Evolutionary conservation across 2,797 vertebrate species (phyloP), one percentile per base, ranked within the genome.

Genomic region (Halcyon chelicuti): DNA sequence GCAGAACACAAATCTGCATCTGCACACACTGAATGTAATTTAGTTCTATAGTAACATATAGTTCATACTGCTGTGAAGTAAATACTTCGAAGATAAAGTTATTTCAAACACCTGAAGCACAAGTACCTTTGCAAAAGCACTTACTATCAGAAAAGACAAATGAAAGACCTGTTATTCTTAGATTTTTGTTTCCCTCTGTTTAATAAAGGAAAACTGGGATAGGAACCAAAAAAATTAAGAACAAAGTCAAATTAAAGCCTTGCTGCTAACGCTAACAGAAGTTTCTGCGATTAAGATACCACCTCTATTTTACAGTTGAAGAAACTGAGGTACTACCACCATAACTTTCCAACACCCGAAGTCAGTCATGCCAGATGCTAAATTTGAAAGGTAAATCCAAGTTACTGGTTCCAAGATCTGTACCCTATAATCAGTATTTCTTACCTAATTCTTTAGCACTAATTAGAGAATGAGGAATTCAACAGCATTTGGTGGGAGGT

Each of bases 291-390:
- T 63, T n/a, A 88, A 65, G 47, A 44, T 3, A 72, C 1, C 29
- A 75, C 7, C 15, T 75, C 23, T 58, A 1, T 51, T 82, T 84
- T 31, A 76, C 9, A 74, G 55, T 49, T 17, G 14, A 52, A 88
- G 54, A 66, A 86, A 58, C 0, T 28, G 54, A 62, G 42, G 19
- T 23, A 54, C 10, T 47, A 52, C 39, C 52, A 72, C 28, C 66
- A 4, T 8, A 72, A 78, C 17, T 23, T 82, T 44, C 42, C 63
- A 82, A 12, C 39, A 62, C 35, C 42, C 35, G 17, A 51, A 75
- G 47, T 28, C 8, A 78, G 66, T n/a, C 0, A 0, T 46, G 65
- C 20, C 37, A 67, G 54, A 29, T 68, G n/a, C 52, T 11, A 33
- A 28, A 75, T 49, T 54, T 65, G 29, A 68, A 77, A 87, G 18